phyloP scores from a whole-genome alignment of 2,797 vertebrate genomes.

The Betta splendens region DNA sequence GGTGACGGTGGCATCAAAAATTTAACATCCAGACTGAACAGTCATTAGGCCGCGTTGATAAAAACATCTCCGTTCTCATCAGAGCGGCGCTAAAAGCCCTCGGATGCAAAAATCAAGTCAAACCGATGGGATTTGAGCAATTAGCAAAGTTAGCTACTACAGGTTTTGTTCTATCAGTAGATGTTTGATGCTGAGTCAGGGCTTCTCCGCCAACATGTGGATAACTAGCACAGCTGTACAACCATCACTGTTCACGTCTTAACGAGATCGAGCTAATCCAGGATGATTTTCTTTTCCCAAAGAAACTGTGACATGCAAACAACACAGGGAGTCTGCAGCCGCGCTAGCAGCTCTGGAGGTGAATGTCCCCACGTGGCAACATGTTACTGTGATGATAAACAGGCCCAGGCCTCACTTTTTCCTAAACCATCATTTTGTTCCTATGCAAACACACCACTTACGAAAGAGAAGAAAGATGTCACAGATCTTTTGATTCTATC shows the following conservation, averaged over 20 bases:
- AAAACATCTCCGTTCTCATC: slow-evolving; percentile 47
- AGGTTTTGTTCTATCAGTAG: background rate
- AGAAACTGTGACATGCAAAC: background rate
- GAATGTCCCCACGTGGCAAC: too few relatives aligned
- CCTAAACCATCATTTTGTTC: too few relatives aligned
- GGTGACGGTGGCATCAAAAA: slow-evolving; percentile 66
- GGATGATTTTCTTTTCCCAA: background rate
- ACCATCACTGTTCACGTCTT: background rate
- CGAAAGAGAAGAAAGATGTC: too few relatives aligned
- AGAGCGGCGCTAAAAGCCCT: slow-evolving; percentile 21
- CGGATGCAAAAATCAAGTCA: slow-evolving; percentile 7
- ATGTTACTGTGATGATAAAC: background rate
- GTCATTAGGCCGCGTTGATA: slow-evolving; percentile 63
- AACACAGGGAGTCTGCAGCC: background rate
- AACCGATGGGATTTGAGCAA: background rate
- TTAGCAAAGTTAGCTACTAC: background rate
- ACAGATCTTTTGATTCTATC: too few relatives aligned
- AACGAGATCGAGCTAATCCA: background rate
- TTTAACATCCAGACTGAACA: slow-evolving; percentile 58
- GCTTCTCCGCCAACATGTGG: background rate
- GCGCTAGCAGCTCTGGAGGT: background rate
- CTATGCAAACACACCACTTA: too few relatives aligned
- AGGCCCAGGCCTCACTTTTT: too few relatives aligned
- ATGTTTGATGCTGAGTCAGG: background rate
- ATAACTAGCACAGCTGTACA: background rate